phyloP scores from a whole-genome alignment of 2,797 vertebrate species.

The Cynodonichthys magdalenae region DNA sequence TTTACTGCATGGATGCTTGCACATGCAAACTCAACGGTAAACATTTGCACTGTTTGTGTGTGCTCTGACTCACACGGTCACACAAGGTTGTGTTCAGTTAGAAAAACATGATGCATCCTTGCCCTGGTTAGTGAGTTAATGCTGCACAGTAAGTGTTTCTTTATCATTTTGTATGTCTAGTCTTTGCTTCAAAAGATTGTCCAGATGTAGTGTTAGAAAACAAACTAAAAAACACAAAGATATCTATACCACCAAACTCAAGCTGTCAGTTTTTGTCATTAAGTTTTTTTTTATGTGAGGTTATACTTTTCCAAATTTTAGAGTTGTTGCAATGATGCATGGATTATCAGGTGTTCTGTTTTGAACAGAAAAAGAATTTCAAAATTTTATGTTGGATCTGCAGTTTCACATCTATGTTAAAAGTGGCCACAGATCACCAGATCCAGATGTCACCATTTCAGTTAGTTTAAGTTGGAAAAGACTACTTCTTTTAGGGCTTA shows the following conservation, averaged over 20 bases:
- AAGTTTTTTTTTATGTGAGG: too few species aligned
- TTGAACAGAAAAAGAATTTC: too few species aligned
- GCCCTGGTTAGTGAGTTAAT: conserved; percentile 45
- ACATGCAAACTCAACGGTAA: conserved; percentile 29
- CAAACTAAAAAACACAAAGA: too few species aligned
- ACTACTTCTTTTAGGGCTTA: neutral
- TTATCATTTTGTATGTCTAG: too few species aligned
- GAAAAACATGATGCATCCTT: conserved; percentile 39
- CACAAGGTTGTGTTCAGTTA: conserved; percentile 7
- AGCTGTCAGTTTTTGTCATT: neutral
- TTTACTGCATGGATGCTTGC: conserved; percentile 23
- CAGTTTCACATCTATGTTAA: neutral
- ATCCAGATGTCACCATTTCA: neutral
- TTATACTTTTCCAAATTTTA: too few species aligned
- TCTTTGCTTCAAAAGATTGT: too few species aligned
- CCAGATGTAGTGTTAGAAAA: too few species aligned
- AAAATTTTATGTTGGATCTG: neutral
- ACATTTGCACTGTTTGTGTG: conserved; percentile 17
- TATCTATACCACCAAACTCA: neutral
- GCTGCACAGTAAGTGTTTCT: conserved; percentile 1
- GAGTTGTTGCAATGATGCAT: too few species aligned
- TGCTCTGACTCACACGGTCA: neutral
- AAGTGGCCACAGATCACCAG: too few species aligned
- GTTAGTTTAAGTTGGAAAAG: neutral
- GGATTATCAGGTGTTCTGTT: too few species aligned